phyloP scores from a whole-genome alignment of 2,113 vertebrate species.

The Rhinolophus ferrumequinum region DNA sequence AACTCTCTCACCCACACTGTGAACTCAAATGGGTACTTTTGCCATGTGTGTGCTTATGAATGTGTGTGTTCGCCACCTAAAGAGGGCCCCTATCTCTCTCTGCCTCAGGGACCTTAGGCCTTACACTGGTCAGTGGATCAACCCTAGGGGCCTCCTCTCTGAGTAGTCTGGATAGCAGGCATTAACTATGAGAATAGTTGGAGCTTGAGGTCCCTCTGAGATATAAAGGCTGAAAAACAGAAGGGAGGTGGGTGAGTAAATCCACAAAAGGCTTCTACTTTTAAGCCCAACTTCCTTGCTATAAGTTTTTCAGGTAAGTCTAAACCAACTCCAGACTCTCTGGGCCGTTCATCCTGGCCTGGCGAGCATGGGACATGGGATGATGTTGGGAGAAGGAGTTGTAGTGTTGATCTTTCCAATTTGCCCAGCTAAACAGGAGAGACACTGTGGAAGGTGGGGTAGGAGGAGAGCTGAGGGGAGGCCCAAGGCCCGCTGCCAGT shows the following conservation, averaged over 20 bases:
- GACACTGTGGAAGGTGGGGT: neutral
- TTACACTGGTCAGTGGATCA: neutral
- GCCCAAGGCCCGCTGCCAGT: neutral
- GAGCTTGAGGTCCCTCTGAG: neutral
- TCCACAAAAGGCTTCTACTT: slow-evolving; percentile 12
- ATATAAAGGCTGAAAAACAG: neutral
- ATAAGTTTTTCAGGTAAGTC: neutral
- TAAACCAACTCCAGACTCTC: neutral
- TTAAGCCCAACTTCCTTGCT: neutral
- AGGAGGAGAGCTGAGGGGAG: neutral
- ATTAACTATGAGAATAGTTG: neutral
- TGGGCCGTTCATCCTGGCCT: neutral
- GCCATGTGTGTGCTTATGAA: neutral
- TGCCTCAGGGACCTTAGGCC: neutral
- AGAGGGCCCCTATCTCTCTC: neutral
- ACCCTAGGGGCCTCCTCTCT: neutral
- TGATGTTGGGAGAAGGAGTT: neutral
- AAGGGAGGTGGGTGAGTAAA: neutral
- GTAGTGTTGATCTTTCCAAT: neutral
- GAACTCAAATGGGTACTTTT: neutral
- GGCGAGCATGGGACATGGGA: neutral
- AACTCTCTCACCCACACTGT: neutral
- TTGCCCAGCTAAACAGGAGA: neutral
- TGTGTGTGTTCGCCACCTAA: neutral
- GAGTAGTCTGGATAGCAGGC: neutral